A percentile compares a stretch with the other conserved stretches of the same genome.
Conservation (phyloP, 2,888 invertebrate genomes). For the Calephelis perditalis region DNA sequence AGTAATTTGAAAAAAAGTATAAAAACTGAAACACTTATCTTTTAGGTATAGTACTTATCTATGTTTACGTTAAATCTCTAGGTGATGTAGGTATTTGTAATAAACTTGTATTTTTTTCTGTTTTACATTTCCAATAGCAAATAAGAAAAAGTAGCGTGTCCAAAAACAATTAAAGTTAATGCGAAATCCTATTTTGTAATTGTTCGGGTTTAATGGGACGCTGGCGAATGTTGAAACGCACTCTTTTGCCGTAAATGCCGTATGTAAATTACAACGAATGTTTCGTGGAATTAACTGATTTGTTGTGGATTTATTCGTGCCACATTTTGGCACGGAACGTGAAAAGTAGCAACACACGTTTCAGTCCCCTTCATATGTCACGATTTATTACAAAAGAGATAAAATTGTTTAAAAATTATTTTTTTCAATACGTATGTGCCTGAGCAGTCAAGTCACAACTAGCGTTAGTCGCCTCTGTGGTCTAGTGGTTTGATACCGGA, state of each 20-base stretch:
- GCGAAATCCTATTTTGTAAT: conserved; percentile 41
- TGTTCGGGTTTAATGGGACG: conserved; percentile 41
- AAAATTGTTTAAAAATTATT: not conserved
- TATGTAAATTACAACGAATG: conserved; percentile 35
- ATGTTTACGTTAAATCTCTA: too few relatives aligned
- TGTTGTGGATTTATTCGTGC: conserved; percentile 35
- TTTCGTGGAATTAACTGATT: conserved; percentile 37
- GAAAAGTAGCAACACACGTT: conserved; percentile 22
- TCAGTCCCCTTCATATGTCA: conserved; percentile 16
- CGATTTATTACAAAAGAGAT: not conserved
- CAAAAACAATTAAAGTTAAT: not conserved
- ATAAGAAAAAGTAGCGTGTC: not conserved
- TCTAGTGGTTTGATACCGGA: too few relatives aligned
- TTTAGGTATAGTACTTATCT: too few relatives aligned
- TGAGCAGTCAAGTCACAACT: too few relatives aligned
- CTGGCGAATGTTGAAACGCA: conserved; percentile 41
- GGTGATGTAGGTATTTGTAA: too few relatives aligned
- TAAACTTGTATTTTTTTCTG: fast-evolving
- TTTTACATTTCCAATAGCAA: not conserved
- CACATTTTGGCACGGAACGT: conserved; percentile 30
- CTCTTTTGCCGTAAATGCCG: conserved; percentile 38
- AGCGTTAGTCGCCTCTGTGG: too few relatives aligned
- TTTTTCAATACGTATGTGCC: too few relatives aligned
- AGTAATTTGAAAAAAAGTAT: too few relatives aligned
- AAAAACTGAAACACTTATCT: too few relatives aligned